A percentile compares a stretch with the other conserved stretches of the same genome.
phyloP scores from a whole-genome alignment of 1,140 invertebrate species.

The Stegodyphus mimosarum region DNA sequence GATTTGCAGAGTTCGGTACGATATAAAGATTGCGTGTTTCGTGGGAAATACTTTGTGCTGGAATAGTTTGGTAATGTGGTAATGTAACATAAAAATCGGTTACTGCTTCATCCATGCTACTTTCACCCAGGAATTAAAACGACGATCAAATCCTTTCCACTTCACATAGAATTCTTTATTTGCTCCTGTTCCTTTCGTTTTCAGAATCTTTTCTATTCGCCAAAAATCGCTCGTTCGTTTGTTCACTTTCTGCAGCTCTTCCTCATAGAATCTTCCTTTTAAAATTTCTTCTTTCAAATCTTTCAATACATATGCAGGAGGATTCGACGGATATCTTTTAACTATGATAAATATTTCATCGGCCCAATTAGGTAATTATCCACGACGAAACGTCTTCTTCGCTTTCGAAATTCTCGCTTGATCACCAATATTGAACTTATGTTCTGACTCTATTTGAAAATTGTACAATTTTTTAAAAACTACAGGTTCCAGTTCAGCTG shows the following conservation, averaged over 20 bases:
- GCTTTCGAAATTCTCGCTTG: neutral
- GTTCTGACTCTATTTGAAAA: neutral
- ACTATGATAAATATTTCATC: neutral
- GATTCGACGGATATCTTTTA: neutral
- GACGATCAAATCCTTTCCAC: too few relatives aligned
- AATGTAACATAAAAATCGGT: too few relatives aligned
- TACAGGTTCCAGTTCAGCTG: neutral
- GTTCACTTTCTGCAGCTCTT: too few relatives aligned
- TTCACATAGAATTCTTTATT: neutral
- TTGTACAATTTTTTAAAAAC: neutral
- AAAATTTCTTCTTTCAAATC: too few relatives aligned
- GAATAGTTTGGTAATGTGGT: too few relatives aligned
- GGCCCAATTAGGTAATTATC: neutral
- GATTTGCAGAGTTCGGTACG: too few relatives aligned
- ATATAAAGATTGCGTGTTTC: too few relatives aligned
- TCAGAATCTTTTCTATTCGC: neutral
- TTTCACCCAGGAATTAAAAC: too few relatives aligned
- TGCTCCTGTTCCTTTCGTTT: neutral
- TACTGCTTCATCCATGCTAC: too few relatives aligned
- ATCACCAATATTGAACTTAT: neutral
- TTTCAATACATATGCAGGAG: neutral
- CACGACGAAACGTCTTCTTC: neutral
- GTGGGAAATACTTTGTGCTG: too few relatives aligned
- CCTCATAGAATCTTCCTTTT: too few relatives aligned
- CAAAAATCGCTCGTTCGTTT: too few relatives aligned